Percentiles rank a stretch among this genome's conserved stretches.
Evolutionary conservation across 2,113 vertebrate species (phyloP).

Genomic region (Passer montanus): DNA sequence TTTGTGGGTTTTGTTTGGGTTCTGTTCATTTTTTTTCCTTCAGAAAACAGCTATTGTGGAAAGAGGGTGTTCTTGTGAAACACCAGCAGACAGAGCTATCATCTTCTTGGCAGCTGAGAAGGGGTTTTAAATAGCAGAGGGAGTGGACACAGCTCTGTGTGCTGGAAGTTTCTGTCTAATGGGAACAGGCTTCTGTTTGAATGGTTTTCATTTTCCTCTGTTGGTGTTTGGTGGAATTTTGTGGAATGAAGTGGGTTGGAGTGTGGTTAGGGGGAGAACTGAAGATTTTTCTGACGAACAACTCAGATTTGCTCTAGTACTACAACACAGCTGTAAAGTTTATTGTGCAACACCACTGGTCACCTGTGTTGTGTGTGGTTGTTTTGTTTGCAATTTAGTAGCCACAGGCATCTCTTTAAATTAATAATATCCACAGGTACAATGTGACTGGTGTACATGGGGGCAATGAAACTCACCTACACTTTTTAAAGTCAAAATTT

Average conservation of each 20-base stretch:
- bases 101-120: not conserved
- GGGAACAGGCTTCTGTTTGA: not conserved
- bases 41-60: not conserved
- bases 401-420: slow-evolving; percentile 2
- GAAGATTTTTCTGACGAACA: not conserved
- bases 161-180: not conserved
- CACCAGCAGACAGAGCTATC: not conserved
- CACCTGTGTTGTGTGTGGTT: not conserved
- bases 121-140: not conserved
- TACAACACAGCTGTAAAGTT: not conserved
- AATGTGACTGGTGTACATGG: not conserved
- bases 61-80: not conserved
- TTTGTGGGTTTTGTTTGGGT: not conserved
- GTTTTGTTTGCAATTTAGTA: not conserved
- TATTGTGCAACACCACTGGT: not conserved
- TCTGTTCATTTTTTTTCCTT: not conserved
- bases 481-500: slow-evolving; percentile 61
- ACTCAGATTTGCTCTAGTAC: not conserved
- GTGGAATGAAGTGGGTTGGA: not conserved
- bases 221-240: not conserved
- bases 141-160: not conserved
- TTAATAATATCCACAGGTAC: slow-evolving; percentile 74
- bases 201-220: not conserved
- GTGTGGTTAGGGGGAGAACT: not conserved
- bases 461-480: not conserved